Conservation (phyloP, 2,888 invertebrate species). For the Tortricodes alternella region DNA sequence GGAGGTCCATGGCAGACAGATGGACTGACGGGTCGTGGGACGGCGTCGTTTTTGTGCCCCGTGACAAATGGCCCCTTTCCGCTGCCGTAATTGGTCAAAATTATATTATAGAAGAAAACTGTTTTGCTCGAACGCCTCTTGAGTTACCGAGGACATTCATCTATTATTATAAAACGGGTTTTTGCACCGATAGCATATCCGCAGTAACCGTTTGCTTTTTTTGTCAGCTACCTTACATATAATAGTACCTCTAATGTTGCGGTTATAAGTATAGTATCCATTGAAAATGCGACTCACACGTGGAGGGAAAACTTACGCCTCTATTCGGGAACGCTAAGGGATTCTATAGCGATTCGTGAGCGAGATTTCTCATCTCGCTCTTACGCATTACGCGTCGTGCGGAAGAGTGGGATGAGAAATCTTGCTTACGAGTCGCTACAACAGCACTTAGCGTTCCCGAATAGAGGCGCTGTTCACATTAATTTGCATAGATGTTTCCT, state of each 20-base stretch:
- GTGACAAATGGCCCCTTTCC: constrained; percentile 69
- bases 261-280: not conserved
- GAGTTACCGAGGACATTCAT: constrained; percentile 25
- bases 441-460: no score
- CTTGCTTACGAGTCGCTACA: no score
- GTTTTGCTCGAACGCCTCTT: constrained; percentile 37
- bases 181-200: not conserved
- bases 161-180: constrained; percentile 12
- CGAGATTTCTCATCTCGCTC: no score
- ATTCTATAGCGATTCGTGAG: no score
- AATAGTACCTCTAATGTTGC: not conserved
- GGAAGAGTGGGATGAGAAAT: no score
- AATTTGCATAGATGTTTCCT: no score
- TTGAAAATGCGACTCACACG: no score
- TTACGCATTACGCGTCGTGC: no score
- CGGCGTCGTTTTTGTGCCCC: constrained; percentile 56
- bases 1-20: constrained; percentile 66
- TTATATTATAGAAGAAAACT: constrained; percentile 54
- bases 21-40: constrained; percentile 64
- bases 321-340: no score
- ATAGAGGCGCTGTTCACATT: no score
- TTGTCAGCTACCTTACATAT: not conserved
- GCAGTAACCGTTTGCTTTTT: not conserved
- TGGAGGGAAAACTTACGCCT: no score
- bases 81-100: constrained; percentile 67